Evolutionary conservation across 2,888 invertebrate genomes (phyloP).

Genomic region (Calameuta pallipes): DNA sequence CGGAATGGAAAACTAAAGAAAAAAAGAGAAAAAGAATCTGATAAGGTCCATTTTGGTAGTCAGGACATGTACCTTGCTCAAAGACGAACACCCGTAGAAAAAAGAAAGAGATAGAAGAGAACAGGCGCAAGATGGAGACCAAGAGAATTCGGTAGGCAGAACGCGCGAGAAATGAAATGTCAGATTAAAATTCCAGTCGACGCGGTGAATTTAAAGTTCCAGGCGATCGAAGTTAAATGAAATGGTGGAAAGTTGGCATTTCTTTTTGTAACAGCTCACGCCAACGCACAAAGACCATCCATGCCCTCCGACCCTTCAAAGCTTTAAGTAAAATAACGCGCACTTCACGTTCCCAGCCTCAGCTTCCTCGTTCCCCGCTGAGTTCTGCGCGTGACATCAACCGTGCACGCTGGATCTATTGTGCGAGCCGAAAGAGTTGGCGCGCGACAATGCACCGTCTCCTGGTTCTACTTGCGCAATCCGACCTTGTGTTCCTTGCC

Average conservation of each 20-base stretch:
- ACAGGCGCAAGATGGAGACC: not conserved
- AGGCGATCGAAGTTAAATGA: slow-evolving; percentile 28
- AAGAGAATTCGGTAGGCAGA: not conserved
- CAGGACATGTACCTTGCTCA: not conserved
- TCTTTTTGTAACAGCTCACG: slow-evolving; percentile 13
- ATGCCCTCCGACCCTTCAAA: not conserved
- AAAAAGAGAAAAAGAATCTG: not conserved
- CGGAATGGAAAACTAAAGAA: not conserved
- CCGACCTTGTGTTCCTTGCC: not conserved
- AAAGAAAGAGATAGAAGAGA: not conserved
- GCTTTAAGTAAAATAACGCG: not conserved
- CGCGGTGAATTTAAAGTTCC: not conserved
- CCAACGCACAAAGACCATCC: not conserved
- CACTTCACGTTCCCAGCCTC: not conserved
- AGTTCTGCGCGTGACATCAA: not conserved
- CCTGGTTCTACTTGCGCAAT: not conserved
- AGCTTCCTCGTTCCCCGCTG: not conserved
- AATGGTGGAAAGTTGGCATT: slow-evolving; percentile 20
- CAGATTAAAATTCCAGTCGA: slow-evolving; percentile 29
- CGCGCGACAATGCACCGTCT: not conserved
- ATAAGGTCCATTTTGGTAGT: not conserved
- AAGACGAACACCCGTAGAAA: not conserved
- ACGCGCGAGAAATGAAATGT: slow-evolving; percentile 2
- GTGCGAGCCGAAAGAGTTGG: not conserved
- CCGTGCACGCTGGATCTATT: not conserved